Evolutionary conservation across 30 jellyfish, hydroid and myxozoan genomes (phyloP), one percentile per base, ranked within the genome.

Genomic region (Pelagia noctiluca): DNA sequence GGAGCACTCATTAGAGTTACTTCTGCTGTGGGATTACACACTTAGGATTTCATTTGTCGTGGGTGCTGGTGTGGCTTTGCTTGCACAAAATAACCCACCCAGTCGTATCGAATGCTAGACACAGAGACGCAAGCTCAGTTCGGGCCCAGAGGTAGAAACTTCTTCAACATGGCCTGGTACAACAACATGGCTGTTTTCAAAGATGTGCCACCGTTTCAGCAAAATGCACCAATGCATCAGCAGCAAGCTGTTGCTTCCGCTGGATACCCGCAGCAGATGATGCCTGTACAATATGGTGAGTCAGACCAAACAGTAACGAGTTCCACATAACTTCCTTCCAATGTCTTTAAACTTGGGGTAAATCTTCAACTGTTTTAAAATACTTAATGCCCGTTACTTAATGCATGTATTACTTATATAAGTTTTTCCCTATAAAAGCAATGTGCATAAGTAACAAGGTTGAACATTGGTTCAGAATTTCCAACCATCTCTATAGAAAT

Each of bases 1-100:
- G 91, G 91, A 81, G 91, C 91, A 67, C 84, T 81, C 91, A 81
- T 81, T 81, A 81, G 78, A 67, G 84, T 84, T 46, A 68, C 82
- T 81, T 72, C 38, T 49, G 35, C 50, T 28, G 66, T 2, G 21
- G 82, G 90, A 79, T 79, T 79, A 79, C 42, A 72, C 47, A 62
- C 47, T 79, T 65, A 63, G 64, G 63, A 36, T 79, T 57, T 71
- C 83, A 79, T 79, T 79, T 79, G 83, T 63, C 47, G 82, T 54
- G 50, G 65, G 86, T 47, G 50, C 50, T 35, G 86, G 29, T 75
- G 90, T 64, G 90, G 90, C 90, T 64, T 35, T 36, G 48, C 16
- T 16, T 42, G 8, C 57, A 42, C 16, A 42, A 42, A 42, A 52
- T 52, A 52, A 49, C 78, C 53, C 28, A 78, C 22, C 60, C 74